Conservation (phyloP, 2,888 invertebrate species). For the Smittia sp. region DNA sequence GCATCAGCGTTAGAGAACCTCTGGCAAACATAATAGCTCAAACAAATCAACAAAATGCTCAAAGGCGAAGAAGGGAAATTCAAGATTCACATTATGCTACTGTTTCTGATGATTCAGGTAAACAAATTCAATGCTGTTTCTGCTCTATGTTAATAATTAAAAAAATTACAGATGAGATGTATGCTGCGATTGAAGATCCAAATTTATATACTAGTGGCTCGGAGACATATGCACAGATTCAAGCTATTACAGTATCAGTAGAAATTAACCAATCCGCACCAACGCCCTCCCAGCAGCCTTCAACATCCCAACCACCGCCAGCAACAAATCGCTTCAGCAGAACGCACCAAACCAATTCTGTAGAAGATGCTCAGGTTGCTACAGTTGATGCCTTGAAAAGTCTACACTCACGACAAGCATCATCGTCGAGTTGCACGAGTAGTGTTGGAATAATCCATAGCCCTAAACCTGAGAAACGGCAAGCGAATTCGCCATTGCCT, state of each 20-base stretch:
- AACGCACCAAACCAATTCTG: slow-evolving; percentile 30
- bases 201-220: slow-evolving; percentile 72
- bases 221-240: slow-evolving; percentile 82
- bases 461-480: slow-evolving; percentile 85
- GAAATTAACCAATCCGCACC: slow-evolving; percentile 51
- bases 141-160: background rate
- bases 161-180: slow-evolving; percentile 80
- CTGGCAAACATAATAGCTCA: slow-evolving; percentile 73
- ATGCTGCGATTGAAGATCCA: slow-evolving; percentile 84
- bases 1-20: slow-evolving; percentile 87
- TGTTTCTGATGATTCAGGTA: slow-evolving; percentile 87
- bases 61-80: slow-evolving; percentile 50
- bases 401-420: slow-evolving; percentile 54
- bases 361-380: slow-evolving; percentile 6
- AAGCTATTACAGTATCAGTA: slow-evolving; percentile 50
- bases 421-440: slow-evolving; percentile 69
- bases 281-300: slow-evolving; percentile 51
- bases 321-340: slow-evolving; percentile 42
- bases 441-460: slow-evolving; percentile 75
- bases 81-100: slow-evolving; percentile 80
- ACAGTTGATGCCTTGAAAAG: slow-evolving; percentile 42
- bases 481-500: slow-evolving; percentile 84
- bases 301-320: slow-evolving; percentile 44
- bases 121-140: background rate
- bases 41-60: slow-evolving; percentile 55